Evolutionary conservation across 2,113 vertebrate species (phyloP), one percentile per base, ranked within the genome.

Genomic region (Ceyx melanurus): DNA sequence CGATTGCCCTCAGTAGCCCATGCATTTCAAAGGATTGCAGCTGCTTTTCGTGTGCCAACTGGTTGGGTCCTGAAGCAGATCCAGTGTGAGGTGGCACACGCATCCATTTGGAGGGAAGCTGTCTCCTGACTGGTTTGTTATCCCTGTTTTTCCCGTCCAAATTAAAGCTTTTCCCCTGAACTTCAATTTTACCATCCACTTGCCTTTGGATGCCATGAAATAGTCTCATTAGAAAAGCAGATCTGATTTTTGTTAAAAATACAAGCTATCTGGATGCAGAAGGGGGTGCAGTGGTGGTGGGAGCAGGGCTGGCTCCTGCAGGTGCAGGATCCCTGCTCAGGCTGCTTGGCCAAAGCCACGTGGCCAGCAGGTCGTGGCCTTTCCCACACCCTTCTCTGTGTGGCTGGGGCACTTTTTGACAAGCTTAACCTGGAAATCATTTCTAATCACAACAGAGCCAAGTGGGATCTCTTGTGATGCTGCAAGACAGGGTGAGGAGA

Each of bases 41-140:
- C 45, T 42, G 9, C 37, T 85, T 85, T 76, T 75, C 42, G 33
- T 3, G 28, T 21, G 15, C 42, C 72, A 54, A 65, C 29, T 16
- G 33, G 35, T 83, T 87, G 74, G 33, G 26, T 79, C 72, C 67
- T 40, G 61, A n/a, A 80, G 76, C 57, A 3, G 10, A 37, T 53
- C 8, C 45, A 5, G 54, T 4, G 15, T 0, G 4, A 48, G 46
- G 11, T 5, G 1, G 51, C 19, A 42, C 37, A 0, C 7, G 7
- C 25, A 12, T 3, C 42, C 42, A 1, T 10, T 58, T 0, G 0
- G 46, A 82, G 14, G 19, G 67, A 87, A 79, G 45, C 20, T 43
- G 23, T 20, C 15, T 9, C 22, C 76, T 4, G 7, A 50, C 17
- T 4, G 5, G 15, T 43, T 76, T 82, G 23, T 54, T 53, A 33